Evolutionary conservation across 2,797 vertebrate genomes (phyloP).

Genomic region (Sciurus carolinensis): DNA sequence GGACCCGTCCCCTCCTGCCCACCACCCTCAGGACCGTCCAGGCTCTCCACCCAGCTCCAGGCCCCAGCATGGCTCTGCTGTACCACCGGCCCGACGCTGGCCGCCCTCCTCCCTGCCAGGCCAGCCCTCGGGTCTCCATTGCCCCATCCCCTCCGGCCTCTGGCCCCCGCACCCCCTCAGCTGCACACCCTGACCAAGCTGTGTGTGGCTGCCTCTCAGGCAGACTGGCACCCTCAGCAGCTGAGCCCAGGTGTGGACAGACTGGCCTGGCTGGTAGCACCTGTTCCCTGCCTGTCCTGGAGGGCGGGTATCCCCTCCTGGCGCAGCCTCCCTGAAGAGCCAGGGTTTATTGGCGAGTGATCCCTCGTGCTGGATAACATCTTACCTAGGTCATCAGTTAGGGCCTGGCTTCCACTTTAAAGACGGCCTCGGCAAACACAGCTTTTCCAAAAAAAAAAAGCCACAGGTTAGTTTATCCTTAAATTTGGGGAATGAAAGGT

Average conservation of each 20-base stretch:
- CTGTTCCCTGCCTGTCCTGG: background rate
- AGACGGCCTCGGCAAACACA: background rate
- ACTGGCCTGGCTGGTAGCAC: background rate
- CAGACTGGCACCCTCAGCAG: background rate
- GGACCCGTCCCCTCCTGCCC: background rate
- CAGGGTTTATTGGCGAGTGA: accelerated
- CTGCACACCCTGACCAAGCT: accelerated
- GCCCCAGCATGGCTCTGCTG: background rate
- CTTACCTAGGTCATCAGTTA: no score
- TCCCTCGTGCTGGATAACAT: background rate
- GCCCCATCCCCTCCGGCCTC: background rate
- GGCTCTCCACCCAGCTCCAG: background rate
- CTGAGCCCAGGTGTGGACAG: background rate
- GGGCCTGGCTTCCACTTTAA: background rate
- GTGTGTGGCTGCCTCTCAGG: no score
- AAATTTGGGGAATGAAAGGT: background rate
- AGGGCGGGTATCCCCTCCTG: background rate
- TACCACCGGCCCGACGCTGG: background rate
- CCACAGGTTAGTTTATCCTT: background rate
- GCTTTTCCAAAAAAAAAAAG: background rate
- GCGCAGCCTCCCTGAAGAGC: background rate
- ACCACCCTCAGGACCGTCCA: background rate
- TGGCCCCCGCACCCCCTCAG: no score
- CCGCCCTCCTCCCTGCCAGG: no score
- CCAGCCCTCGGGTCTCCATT: background rate